Evolutionary conservation across 2,888 invertebrate genomes (phyloP), one percentile per base, ranked within the genome.

Genomic region (Xanthostigma xanthostigma): DNA sequence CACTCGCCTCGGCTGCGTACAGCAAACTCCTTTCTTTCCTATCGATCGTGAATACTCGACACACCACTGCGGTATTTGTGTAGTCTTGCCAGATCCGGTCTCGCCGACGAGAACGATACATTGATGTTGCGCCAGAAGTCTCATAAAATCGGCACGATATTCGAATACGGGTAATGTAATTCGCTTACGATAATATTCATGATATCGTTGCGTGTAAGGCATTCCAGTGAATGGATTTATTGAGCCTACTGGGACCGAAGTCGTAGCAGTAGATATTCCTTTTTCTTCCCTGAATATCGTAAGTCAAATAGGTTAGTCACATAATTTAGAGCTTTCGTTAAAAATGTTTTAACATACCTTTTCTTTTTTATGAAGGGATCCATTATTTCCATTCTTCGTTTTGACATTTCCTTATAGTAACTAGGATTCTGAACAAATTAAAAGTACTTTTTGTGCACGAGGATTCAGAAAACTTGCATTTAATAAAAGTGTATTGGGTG

Each of bases 81-180:
- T 98, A 0, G 98, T 98, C 72, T 99, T 99, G 0, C 98, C 98
- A 2, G 95, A 96, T n/a, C 98, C 98, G 0, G 96, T 98, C 65
- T 99, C 98, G 57, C 98, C 98, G 4, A 99, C 98, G 0, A 98
- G 72, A 2, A 97, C 95, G 33, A 96, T 89, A 54, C 89, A 89
- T 62, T 97, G 97, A 67, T 96, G 86, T 48, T 88, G 85, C 53
- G 82, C 82, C n/a, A 99, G 71, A 38, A 93, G 73, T 58, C 94
- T 80, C 84, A 94, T 89, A 66, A 99, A 99, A 67, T 96, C 94
- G 2, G 85, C 81, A 60, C 90, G 84, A 69, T 99, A 97, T 63
- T 99, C 97, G 78, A 97, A 98, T 0, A 99, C 98, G 0, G 98
- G 98, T 51, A 99, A 72, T 2, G 84, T 81, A 35, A 89, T 84